Evolutionary conservation across 2,113 vertebrate genomes (phyloP).

Genomic region (Lonchura striata): DNA sequence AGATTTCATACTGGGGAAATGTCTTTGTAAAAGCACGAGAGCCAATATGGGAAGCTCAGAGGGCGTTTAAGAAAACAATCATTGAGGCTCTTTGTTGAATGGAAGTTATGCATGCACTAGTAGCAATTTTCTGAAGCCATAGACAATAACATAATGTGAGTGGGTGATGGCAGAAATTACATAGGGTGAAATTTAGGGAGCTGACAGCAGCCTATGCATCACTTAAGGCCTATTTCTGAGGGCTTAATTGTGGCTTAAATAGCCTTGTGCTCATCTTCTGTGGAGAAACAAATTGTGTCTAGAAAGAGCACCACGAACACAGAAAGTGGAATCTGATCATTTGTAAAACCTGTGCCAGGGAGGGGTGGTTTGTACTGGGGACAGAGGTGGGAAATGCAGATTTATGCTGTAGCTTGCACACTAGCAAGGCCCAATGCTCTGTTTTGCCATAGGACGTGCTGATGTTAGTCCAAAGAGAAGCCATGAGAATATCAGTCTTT

Average conservation of each 20-base stretch:
- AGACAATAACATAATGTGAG: conserved; percentile 50
- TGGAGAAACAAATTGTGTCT: background rate
- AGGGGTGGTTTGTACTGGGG: background rate
- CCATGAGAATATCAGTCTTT: background rate
- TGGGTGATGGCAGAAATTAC: conserved; percentile 39
- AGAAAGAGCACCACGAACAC: background rate
- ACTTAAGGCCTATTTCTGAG: conserved; percentile 36
- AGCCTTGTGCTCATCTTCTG: background rate
- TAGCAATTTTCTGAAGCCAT: conserved; percentile 55
- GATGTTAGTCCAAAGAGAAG: background rate
- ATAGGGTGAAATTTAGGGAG: conserved; percentile 33
- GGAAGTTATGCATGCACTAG: conserved; percentile 43
- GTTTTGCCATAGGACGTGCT: background rate
- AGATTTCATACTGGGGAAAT: conserved; percentile 46
- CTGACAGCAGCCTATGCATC: conserved; percentile 51
- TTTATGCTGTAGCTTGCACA: background rate
- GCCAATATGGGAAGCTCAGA: conserved; percentile 50
- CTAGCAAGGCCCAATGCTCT: background rate
- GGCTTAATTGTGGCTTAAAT: conserved; percentile 32
- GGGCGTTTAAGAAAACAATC: conserved; percentile 63
- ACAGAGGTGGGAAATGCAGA: background rate
- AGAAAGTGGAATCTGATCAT: background rate
- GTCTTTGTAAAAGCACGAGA: conserved; percentile 61
- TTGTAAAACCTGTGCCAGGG: background rate
- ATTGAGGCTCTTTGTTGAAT: conserved; percentile 59